These are phyloP conservation scores for Papilio aristodemus DNA, from an alignment of 1,140 invertebrate species.

Conservation along the genomic window DNA sequence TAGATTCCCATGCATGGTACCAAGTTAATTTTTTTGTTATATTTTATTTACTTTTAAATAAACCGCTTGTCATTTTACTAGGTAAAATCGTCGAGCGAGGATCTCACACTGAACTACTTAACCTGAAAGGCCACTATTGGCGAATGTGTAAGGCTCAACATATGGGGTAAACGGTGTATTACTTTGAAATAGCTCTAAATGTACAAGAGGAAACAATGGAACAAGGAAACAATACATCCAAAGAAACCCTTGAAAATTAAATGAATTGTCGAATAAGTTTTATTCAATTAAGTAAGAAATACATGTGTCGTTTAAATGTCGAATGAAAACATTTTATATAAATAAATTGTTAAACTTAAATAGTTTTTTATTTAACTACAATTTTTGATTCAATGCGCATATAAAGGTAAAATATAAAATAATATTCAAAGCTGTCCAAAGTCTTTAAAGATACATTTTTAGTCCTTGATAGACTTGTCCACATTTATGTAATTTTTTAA, in stretches of 20 bases:
- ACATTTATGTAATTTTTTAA: neutral
- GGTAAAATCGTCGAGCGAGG: slow-evolving; percentile 87
- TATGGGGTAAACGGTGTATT: slow-evolving; percentile 44
- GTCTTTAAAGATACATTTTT: slow-evolving; percentile 8
- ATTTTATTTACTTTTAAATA: slow-evolving; percentile 16
- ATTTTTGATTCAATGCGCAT: neutral
- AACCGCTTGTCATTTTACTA: slow-evolving; percentile 48
- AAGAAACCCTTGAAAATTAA: neutral
- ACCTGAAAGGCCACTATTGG: slow-evolving; percentile 87
- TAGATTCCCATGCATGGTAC: too few relatives aligned
- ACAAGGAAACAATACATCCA: slow-evolving; percentile 19
- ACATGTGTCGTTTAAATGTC: slow-evolving; percentile 19
- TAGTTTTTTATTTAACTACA: slow-evolving; percentile 7
- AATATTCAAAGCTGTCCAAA: neutral
- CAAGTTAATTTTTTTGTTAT: neutral
- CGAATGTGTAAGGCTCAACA: slow-evolving; percentile 78
- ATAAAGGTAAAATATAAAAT: neutral
- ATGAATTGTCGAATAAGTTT: slow-evolving; percentile 7
- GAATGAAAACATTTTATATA: slow-evolving; percentile 28
- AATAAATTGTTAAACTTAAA: slow-evolving; percentile 1
- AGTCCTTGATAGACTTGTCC: too few relatives aligned
- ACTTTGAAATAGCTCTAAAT: neutral
- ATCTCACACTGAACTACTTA: slow-evolving; percentile 89
- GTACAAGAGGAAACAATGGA: neutral
- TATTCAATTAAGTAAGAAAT: slow-evolving; percentile 22